These are phyloP conservation scores for Drosophila mimetica DNA, from an alignment of 2,888 invertebrate species.

Conservation along the genomic window DNA sequence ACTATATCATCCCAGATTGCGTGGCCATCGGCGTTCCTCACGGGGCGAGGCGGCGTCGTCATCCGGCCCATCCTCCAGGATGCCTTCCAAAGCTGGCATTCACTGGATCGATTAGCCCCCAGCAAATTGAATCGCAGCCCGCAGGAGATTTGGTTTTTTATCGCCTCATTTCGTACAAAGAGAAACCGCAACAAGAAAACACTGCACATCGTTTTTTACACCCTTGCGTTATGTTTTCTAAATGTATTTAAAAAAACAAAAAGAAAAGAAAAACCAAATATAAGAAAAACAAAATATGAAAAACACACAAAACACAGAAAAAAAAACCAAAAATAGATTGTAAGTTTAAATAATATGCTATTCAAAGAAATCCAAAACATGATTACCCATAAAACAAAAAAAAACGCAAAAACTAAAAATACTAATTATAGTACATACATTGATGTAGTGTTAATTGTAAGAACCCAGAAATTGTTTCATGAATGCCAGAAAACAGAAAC, in stretches of 20 bases:
- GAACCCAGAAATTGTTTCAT: slow-evolving; percentile 55
- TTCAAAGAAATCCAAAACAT: slow-evolving; percentile 82
- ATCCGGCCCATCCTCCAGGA: slow-evolving; percentile 29
- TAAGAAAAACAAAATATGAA: slow-evolving; percentile 30
- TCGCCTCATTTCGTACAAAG: slow-evolving; percentile 59
- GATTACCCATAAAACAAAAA: slow-evolving; percentile 63
- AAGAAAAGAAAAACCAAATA: slow-evolving; percentile 31
- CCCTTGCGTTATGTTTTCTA: slow-evolving; percentile 63
- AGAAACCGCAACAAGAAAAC: slow-evolving; percentile 60
- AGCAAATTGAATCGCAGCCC: slow-evolving; percentile 69
- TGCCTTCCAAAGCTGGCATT: slow-evolving; percentile 35
- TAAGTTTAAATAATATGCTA: slow-evolving; percentile 71
- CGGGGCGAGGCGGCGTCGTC: slow-evolving; percentile 25
- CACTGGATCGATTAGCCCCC: slow-evolving; percentile 69
- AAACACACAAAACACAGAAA: slow-evolving; percentile 13
- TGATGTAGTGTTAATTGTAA: slow-evolving; percentile 80
- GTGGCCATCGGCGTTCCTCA: slow-evolving; percentile 38
- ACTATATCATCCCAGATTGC: slow-evolving; percentile 56
- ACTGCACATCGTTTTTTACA: slow-evolving; percentile 56
- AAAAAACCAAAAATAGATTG: slow-evolving; percentile 31
- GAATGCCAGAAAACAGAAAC: slow-evolving; percentile 42
- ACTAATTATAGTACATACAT: slow-evolving; percentile 81
- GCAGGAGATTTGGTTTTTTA: slow-evolving; percentile 73
- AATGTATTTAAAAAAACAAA: slow-evolving; percentile 63
- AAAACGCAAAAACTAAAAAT: slow-evolving; percentile 68